Percentiles rank a stretch among this genome's conserved stretches.
Evolutionary conservation across 2,888 invertebrate species (phyloP).

Genomic region (Mongoloraphidia duomilia): DNA sequence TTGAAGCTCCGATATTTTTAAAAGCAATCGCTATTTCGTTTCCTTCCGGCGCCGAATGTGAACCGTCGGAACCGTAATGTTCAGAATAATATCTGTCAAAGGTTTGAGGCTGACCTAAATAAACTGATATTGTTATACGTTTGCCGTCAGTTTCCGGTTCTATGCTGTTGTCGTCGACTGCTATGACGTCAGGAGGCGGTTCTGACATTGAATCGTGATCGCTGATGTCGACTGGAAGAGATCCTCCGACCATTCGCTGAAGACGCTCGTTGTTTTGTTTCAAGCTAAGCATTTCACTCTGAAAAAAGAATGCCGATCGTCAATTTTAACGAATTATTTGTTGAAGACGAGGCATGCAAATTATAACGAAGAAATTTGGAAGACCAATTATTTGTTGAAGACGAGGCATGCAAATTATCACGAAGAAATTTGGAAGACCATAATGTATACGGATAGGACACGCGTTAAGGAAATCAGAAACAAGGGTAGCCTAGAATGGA

Average conservation of each 20-base stretch:
- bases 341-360: no score
- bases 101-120: slow-evolving; percentile 69
- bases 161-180: slow-evolving; percentile 2
- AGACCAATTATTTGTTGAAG: no score
- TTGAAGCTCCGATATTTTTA: slow-evolving; percentile 81
- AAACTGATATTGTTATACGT: slow-evolving; percentile 75
- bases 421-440: no score
- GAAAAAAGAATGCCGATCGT: slow-evolving; percentile 21
- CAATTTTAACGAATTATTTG: no score
- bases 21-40: slow-evolving; percentile 75
- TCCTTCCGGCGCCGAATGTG: slow-evolving; percentile 30
- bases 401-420: no score
- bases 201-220: slow-evolving; percentile 27
- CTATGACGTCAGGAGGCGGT: slow-evolving; percentile 22
- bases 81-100: slow-evolving; percentile 36
- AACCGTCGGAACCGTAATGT: slow-evolving; percentile 27
- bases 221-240: slow-evolving; percentile 21
- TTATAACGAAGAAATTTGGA: no score
- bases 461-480: no score
- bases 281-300: slow-evolving; percentile 92
- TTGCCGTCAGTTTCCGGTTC: slow-evolving; percentile 53
- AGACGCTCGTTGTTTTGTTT: slow-evolving; percentile 94
- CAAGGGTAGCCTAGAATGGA: no score
- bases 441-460: no score
- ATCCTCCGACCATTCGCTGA: slow-evolving; percentile 59